Evolutionary conservation across 2,888 invertebrate genomes (phyloP).

Genomic region (Cerastoderma edule): DNA sequence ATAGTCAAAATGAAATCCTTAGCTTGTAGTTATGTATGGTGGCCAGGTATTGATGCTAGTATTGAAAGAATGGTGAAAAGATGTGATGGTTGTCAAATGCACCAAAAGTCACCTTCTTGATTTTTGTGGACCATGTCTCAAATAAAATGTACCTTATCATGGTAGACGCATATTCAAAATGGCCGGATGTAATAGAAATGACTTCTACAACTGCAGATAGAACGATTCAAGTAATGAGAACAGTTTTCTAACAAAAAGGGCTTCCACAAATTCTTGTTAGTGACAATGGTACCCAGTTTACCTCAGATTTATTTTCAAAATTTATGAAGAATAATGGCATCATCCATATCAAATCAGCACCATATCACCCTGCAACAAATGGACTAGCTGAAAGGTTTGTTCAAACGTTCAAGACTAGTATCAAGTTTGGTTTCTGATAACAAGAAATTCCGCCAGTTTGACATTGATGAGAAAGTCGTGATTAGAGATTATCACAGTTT

Average conservation of each 20-base stretch:
- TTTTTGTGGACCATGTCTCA: conserved; percentile 68
- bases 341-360: conserved; percentile 44
- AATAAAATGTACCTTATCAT: conserved; percentile 71
- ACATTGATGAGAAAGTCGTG: too few relatives aligned
- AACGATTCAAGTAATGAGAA: conserved; percentile 41
- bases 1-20: conserved; percentile 70
- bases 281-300: conserved; percentile 56
- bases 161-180: conserved; percentile 81
- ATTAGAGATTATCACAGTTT: too few relatives aligned
- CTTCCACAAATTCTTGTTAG: conserved; percentile 42
- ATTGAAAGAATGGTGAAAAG: conserved; percentile 64
- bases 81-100: conserved; percentile 41
- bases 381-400: conserved; percentile 57
- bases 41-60: conserved; percentile 65
- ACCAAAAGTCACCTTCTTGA: conserved; percentile 54
- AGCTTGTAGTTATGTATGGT: conserved; percentile 73
- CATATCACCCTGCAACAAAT: conserved; percentile 51
- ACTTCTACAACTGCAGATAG: conserved; percentile 33
- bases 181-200: conserved; percentile 78
- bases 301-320: conserved; percentile 37
- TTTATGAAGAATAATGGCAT: conserved; percentile 54
- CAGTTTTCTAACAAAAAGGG: conserved; percentile 47
- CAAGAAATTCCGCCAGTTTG: too few relatives aligned
- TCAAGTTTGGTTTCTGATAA: too few relatives aligned
- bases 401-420: conserved; percentile 51